Percentiles rank a stretch among this genome's conserved stretches.
Conservation (phyloP, 2,113 vertebrate species). For the Urocynchramus pylzowi region DNA sequence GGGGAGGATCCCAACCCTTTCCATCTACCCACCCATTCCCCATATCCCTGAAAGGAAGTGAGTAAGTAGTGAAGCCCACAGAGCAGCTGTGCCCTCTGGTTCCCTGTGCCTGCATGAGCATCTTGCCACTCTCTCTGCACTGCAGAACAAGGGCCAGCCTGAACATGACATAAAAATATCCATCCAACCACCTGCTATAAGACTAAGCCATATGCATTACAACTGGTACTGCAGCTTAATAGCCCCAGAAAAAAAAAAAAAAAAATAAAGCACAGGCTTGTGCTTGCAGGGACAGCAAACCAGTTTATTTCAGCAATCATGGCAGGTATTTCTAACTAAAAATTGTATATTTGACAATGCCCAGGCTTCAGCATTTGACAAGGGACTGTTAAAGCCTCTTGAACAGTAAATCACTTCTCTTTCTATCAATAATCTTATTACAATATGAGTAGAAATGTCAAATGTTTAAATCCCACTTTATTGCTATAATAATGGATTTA, state of each 20-base stretch:
- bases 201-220: background rate
- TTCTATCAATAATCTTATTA: slow-evolving; percentile 47
- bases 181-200: background rate
- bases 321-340: background rate
- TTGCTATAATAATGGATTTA: slow-evolving; percentile 46
- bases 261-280: background rate
- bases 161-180: background rate
- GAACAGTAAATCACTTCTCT: slow-evolving; percentile 30
- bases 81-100: background rate
- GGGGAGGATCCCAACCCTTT: background rate
- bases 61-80: background rate
- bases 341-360: slow-evolving; percentile 28
- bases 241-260: background rate
- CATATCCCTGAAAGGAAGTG: background rate
- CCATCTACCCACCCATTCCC: background rate
- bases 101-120: background rate
- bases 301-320: background rate
- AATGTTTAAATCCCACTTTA: slow-evolving; percentile 43
- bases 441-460: slow-evolving; percentile 41
- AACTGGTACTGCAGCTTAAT: background rate
- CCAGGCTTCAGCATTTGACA: slow-evolving; percentile 6
- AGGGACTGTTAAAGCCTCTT: background rate
- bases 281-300: background rate
- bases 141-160: background rate
- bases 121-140: background rate